Evolutionary conservation across 2,113 vertebrate species (phyloP), one percentile per base, ranked within the genome.

Genomic region (Strix aluco): DNA sequence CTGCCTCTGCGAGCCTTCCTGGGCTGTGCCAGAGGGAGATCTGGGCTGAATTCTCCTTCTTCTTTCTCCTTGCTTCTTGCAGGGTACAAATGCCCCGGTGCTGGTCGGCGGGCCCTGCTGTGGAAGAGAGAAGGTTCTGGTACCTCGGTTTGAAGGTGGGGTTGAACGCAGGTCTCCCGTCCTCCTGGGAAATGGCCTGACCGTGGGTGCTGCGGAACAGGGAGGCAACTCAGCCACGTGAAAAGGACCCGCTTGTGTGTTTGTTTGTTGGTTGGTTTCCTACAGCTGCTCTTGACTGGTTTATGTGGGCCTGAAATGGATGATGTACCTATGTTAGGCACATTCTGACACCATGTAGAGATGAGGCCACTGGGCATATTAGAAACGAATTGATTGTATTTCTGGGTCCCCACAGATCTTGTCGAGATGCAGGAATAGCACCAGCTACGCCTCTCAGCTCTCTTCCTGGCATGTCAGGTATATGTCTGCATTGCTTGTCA

Each of bases 1-100:
- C 9, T 69, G 59, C 11, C n/a, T 30, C 29, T 82, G 38, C 0
- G 0, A 73, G 17, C 14, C 42, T 77, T 20, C 26, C 46, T 61
- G 40, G 38, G 23, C 30, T 51, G n/a, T 20, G 20, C 22, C 58
- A 72, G 52, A 67, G 18, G 67, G 42, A 69, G 10, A 69, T 15
- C 23, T 57, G 29, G 10, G 25, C 25, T 58, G 42, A 85, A 58
- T 44, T 32, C 15, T 66, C 49, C 19, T 55, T 44, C 34, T 70
- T 77, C 34, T 70, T 83, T 55, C 19, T n/a, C 32, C 32, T 65
- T 30, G 23, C 23, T 61, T 80, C 58, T 77, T 27, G 38, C 32
- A 54, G 15, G 61, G n/a, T 74, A 77, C 20, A 67, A 46, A 59
- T 42, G 27, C 6, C 42, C 30, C 40, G 27, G 47, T 79, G 54